A percentile compares a stretch with the other conserved stretches of the same genome.
phyloP scores from a whole-genome alignment of 2,888 invertebrate species.

The Lomographa bimaculata region DNA sequence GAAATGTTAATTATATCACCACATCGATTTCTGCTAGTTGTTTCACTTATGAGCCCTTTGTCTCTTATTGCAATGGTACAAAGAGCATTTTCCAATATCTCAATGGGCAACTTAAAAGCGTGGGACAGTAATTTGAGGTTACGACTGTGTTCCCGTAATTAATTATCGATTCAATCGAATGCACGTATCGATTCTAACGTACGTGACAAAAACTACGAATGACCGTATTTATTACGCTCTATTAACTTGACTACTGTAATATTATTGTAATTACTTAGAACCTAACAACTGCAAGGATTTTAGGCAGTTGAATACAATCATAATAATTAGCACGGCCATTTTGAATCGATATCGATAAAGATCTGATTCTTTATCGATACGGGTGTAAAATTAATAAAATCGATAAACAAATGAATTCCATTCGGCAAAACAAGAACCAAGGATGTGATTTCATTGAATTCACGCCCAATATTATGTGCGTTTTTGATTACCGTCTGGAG shows the following conservation, averaged over 20 bases:
- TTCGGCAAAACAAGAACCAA: conserved; percentile 16
- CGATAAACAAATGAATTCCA: conserved; percentile 25
- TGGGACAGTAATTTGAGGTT: conserved; percentile 72
- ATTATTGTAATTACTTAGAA: conserved; percentile 8
- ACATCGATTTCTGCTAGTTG: conserved; percentile 48
- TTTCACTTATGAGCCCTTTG: conserved; percentile 24
- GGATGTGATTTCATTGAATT: conserved; percentile 16
- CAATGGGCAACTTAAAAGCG: conserved; percentile 36
- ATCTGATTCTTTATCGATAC: conserved; percentile 12
- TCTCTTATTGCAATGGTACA: conserved; percentile 36
- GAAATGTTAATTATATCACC: conserved; percentile 63
- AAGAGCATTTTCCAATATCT: conserved; percentile 35
- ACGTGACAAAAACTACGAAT: conserved; percentile 54
- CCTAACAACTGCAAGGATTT: not conserved
- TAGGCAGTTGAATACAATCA: conserved; percentile 1
- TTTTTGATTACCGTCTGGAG: conserved; percentile 19
- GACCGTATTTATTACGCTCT: conserved; percentile 45
- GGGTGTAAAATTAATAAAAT: conserved; percentile 17
- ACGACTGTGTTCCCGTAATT: conserved; percentile 62
- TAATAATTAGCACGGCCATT: conserved; percentile 12
- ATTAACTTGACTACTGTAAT: too few species aligned
- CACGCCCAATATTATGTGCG: conserved; percentile 9
- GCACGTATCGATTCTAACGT: conserved; percentile 50
- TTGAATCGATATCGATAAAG: too few species aligned
- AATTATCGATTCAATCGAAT: conserved; percentile 59